Evolutionary conservation across 2,113 vertebrate species (phyloP), one percentile per base, ranked within the genome.

Genomic region (Cryptotis parvus): DNA sequence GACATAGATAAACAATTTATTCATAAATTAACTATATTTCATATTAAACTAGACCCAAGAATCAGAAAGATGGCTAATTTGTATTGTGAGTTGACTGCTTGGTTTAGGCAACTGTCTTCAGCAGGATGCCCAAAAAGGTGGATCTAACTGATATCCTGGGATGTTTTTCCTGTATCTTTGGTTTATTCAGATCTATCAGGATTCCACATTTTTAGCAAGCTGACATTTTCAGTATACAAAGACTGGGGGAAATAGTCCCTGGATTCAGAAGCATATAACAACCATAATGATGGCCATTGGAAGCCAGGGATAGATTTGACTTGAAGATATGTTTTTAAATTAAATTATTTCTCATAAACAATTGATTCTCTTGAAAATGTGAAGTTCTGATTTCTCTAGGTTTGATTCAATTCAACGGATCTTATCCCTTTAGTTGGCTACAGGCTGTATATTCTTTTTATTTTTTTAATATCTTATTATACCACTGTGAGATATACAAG

Each of bases 331-430:
- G 11, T 79, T 89, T 78, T 76, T 76, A 86, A 84, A 55, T 37
- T 69, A 10, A 18, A 24, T 81, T 84, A 26, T 52, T 82, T 82
- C 41, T 61, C 1, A 55, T 39, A 58, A 84, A 82, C 26, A 84
- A 74, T 89, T 66, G 4, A 20, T 65, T 61, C 8, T 92, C n/a
- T 70, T 87, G 24, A 84, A 83, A 88, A 77, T 73, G 29, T 52
- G 26, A n/a, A 83, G 24, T 6, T 87, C 58, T 83, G 22, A 41
- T 20, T 88, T 52, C 2, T 58, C 27, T 12, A 2, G 8, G 7
- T 39, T 83, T 72, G 2, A 63, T n/a, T 76, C 14, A 24, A 37
- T 39, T 75, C 73, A 31, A 82, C 6, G 11, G 31, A 29, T 68
- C 24, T 82, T 69, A 74, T 4, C 29, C 11, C 11, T 31, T 41